phyloP scores from a whole-genome alignment of 2,113 vertebrate species.

The Panthera uncia region DNA sequence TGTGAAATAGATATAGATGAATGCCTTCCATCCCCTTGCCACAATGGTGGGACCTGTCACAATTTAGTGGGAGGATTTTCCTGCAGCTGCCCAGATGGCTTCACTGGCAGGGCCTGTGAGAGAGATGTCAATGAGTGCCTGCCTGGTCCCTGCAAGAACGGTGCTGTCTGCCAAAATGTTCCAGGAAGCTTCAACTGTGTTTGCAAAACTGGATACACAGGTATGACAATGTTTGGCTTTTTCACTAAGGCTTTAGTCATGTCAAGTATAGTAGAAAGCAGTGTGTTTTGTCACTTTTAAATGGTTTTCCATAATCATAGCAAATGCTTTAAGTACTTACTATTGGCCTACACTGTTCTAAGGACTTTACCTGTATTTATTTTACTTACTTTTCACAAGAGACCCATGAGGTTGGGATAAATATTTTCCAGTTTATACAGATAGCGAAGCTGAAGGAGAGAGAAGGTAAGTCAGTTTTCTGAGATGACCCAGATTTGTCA shows the following conservation, averaged over 20 bases:
- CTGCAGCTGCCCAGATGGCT: conserved; percentile 95
- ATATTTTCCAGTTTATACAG: neutral
- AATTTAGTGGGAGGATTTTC: conserved; percentile 97
- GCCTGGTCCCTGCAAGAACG: conserved; percentile 94
- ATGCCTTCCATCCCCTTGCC: conserved; percentile 95
- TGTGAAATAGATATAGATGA: conserved; percentile 95
- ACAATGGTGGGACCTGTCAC: conserved; percentile 96
- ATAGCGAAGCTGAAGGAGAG: neutral
- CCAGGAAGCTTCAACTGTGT: conserved; percentile 96
- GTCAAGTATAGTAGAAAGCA: neutral
- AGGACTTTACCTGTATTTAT: neutral
- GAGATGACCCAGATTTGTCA: neutral
- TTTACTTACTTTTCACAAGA: neutral
- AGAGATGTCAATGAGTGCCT: conserved; percentile 97
- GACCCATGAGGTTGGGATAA: neutral
- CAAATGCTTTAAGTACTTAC: neutral
- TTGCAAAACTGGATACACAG: conserved; percentile 96
- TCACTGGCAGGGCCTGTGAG: conserved; percentile 96
- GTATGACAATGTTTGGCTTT: conserved; percentile 77
- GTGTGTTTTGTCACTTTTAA: neutral
- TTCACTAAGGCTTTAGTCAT: neutral
- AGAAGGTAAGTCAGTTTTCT: neutral
- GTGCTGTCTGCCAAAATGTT: conserved; percentile 96
- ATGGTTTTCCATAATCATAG: neutral
- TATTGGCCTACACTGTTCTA: neutral